A percentile compares a stretch with the other conserved stretches of the same genome.
Evolutionary conservation across 2,888 invertebrate genomes (phyloP).

Genomic region (Pycnomerus fuliginosus): DNA sequence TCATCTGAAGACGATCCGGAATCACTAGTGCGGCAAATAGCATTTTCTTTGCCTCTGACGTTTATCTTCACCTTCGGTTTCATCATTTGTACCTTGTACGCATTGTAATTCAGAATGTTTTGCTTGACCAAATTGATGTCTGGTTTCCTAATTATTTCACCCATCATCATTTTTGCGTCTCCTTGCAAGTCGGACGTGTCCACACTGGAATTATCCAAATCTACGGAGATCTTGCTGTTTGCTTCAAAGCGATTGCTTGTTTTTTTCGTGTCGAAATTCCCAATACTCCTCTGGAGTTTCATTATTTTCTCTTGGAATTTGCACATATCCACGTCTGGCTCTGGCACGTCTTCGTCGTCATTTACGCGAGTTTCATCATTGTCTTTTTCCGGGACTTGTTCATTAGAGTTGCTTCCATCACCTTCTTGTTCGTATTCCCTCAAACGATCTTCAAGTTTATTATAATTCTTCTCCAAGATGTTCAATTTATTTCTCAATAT

Average conservation of each 20-base stretch:
- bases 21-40: no score
- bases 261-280: not conserved
- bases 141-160: not conserved
- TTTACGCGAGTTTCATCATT: no score
- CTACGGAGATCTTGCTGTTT: conserved; percentile 18
- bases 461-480: conserved; percentile 12
- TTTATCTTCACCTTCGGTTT: conserved; percentile 7
- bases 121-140: conserved; percentile 7
- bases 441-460: conserved; percentile 13
- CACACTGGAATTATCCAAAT: conserved; percentile 15
- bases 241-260: conserved; percentile 3
- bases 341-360: conserved; percentile 1
- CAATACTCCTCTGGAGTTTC: conserved; percentile 10
- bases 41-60: conserved; percentile 5
- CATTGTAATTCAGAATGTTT: conserved; percentile 11
- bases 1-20: conserved; percentile 18
- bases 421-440: conserved; percentile 9
- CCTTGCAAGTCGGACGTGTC: conserved; percentile 10
- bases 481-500: conserved; percentile 11
- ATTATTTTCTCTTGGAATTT: conserved; percentile 15
- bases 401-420: not conserved
- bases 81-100: conserved; percentile 14
- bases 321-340: conserved; percentile 3
- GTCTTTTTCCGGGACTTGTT: conserved; percentile 13
- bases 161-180: not conserved